Evolutionary conservation across 2,888 invertebrate genomes (phyloP), one percentile per base, ranked within the genome.

Genomic region (Mesorhabditis sp.): DNA sequence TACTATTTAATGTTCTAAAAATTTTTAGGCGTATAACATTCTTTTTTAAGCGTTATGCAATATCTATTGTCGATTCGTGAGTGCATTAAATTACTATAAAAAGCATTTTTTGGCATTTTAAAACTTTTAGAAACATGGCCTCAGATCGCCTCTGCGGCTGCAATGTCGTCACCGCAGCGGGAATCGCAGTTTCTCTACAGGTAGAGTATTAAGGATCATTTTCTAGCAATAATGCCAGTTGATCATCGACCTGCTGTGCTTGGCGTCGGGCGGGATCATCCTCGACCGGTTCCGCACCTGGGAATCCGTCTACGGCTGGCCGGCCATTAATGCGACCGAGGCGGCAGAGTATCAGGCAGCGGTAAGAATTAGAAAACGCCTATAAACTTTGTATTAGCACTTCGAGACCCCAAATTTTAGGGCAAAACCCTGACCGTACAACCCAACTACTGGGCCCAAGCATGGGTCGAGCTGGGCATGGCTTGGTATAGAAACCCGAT

Each of bases 141-240:
- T 50, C 58, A 50, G 80, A 80, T 66, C 74, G 76, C 71, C 71
- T 80, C 43, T 80, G 80, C 64, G 79, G 80, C 42, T 80, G 79
- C 67, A 78, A 80, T 74, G 80, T 78, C 15, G 74, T 80, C 10
- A 80, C 80, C 7, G 77, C 78, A 42, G 80, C 80, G 28, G 80
- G 80, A n/a, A 76, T 80, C 5, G 74, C 77, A 7, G 76, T 77
- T 50, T 76, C 76, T 68, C 68, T 79, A 4, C 79, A 79, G 71
- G 76, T 76, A 43, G 28, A n/a, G 28, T 28, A 28, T 1, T 44
- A 44, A 10, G 7, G 15, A 50, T 61, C 15, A 64, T 7, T n/a
- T 68, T 43, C 1, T n/a, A 13, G 28, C 28, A 28, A 28, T 28
- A 28, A 5, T 71, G 75, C 43, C 73, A 80, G 75, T 62, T 79